A percentile compares a stretch with the other conserved stretches of the same genome.
Conservation (phyloP, 2,113 vertebrate species). For the Tachysurus fulvidraco region DNA sequence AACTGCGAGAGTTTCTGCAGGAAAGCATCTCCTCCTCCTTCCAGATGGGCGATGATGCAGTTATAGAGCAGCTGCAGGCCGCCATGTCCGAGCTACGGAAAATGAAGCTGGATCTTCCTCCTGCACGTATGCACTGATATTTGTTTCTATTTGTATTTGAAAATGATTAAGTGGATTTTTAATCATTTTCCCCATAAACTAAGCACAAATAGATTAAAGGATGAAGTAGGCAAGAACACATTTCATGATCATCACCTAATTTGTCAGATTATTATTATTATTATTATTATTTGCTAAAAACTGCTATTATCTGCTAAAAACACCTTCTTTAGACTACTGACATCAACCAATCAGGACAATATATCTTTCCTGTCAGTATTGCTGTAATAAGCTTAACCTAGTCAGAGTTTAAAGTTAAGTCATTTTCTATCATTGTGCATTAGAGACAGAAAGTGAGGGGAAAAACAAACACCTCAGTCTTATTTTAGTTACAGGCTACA, state of each 20-base stretch:
- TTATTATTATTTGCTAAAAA: too few species aligned
- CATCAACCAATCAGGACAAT: background rate
- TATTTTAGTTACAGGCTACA: background rate
- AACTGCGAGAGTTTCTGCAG: slow-evolving; percentile 84
- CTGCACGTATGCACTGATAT: slow-evolving; percentile 70
- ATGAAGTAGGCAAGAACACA: background rate
- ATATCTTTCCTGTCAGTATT: background rate
- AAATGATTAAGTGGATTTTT: too few species aligned
- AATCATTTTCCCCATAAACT: background rate
- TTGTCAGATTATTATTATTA: too few species aligned
- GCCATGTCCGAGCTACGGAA: slow-evolving; percentile 78
- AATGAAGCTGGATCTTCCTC: slow-evolving; percentile 82
- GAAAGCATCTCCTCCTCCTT: slow-evolving; percentile 77
- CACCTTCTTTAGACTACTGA: background rate
- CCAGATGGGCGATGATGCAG: slow-evolving; percentile 73
- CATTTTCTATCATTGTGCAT: background rate
- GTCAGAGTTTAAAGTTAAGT: background rate
- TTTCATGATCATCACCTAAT: background rate
- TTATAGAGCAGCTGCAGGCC: slow-evolving; percentile 78
- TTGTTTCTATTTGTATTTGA: too few species aligned
- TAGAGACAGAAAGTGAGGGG: background rate
- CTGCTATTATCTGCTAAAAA: background rate
- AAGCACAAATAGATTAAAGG: background rate
- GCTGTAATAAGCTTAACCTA: background rate
- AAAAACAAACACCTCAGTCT: background rate